Percentiles rank a stretch among this genome's conserved stretches.
phyloP scores from a whole-genome alignment of 2,797 vertebrate species.

The Sebastiscus albofasciatus region DNA sequence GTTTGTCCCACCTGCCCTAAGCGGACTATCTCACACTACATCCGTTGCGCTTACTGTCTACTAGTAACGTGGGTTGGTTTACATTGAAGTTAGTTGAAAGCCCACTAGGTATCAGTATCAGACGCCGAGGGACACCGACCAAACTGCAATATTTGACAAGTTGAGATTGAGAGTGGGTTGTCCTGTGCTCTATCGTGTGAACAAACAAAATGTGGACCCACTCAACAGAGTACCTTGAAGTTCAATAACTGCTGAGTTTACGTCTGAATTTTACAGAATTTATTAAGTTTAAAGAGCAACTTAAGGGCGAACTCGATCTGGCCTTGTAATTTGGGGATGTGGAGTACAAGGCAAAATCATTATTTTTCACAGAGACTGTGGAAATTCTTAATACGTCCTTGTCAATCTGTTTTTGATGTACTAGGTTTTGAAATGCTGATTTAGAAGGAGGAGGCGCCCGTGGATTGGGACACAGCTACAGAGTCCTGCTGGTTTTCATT shows the following conservation, averaged over 20 bases:
- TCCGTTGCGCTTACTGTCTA: too few species aligned
- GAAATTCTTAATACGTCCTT: background rate
- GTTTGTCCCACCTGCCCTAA: too few species aligned
- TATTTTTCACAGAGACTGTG: background rate
- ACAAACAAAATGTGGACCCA: background rate
- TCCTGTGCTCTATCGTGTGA: background rate
- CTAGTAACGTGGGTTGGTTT: too few species aligned
- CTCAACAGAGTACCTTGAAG: background rate
- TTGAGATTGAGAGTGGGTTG: background rate
- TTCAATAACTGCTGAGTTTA: background rate
- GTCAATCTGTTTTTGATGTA: background rate
- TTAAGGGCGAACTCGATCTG: background rate
- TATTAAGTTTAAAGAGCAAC: background rate
- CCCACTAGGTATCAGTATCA: too few species aligned
- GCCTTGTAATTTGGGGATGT: background rate
- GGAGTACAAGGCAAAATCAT: background rate
- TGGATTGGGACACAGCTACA: background rate
- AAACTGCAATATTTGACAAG: background rate
- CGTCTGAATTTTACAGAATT: background rate
- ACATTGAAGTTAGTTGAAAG: too few species aligned
- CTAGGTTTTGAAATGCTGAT: background rate
- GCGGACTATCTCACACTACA: too few species aligned
- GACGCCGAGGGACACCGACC: too few species aligned
- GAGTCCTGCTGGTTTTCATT: constrained; percentile 7
- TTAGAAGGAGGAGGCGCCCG: background rate